Evolutionary conservation across 2,113 vertebrate genomes (phyloP), one percentile per base, ranked within the genome.

Genomic region (Spheniscus mendiculus): DNA sequence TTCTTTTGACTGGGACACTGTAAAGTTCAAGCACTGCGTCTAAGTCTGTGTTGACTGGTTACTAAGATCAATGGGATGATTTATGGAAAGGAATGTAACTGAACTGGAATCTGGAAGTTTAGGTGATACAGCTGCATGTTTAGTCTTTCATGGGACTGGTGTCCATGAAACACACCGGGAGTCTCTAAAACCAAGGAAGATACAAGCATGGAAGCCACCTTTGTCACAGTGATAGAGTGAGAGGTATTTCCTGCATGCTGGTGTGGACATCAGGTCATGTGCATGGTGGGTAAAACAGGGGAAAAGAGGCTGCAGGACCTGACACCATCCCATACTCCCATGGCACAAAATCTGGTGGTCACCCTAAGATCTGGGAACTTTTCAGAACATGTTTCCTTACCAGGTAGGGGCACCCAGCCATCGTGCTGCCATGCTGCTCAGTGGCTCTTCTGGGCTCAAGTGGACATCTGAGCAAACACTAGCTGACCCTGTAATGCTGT

Each of bases 291-390:
- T 25, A 15, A 89, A 53, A 26, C 13, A 15, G 12, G 12, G 23
- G 15, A 78, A 66, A 79, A 61, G 12, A 36, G 15, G 6, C n/a
- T 44, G 32, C 5, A 32, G 70, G 5, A 55, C 12, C 18, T 34
- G 22, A 62, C 42, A 17, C 30, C 5, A 19, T 70, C 42, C 11
- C 1, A 3, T 77, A 21, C 3, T 61, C 11, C 2, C 1, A 0
- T 26, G 25, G 18, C 26, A 70, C 42, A 58, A 63, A 77, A 83
- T 38, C 18, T 50, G 2, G 20, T 0, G 1, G 16, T n/a, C 16
- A 40, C 5, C 5, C 3, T 52, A 38, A 45, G 10, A 18, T 25
- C 32, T 53, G 8, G 22, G n/a, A 74, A n/a, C 22, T 47, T 40
- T 69, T 53, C n/a, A 62, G 79, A 83, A 76, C 27, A 20, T 15